Evolutionary conservation across 2,113 vertebrate genomes (phyloP).

Genomic region (Hippocampus barbouri): DNA sequence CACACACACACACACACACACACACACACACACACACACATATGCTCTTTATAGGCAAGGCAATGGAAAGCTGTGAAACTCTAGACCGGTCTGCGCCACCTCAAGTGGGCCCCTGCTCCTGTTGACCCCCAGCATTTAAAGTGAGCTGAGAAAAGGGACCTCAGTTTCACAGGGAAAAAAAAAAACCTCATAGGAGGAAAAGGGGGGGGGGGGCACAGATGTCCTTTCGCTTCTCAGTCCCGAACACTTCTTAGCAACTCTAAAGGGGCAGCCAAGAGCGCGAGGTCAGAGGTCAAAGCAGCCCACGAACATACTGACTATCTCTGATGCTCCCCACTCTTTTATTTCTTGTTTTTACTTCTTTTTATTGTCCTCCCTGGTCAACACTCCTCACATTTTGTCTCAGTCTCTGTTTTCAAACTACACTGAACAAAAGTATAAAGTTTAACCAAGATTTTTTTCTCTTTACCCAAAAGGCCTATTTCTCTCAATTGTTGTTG

Average conservation of each 20-base stretch:
- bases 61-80: conserved; percentile 64
- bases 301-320: conserved; percentile 52
- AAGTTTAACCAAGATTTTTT: conserved; percentile 47
- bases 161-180: conserved; percentile 44
- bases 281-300: conserved; percentile 60
- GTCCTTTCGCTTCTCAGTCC: conserved; percentile 62
- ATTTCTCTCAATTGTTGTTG: too few species aligned
- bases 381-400: conserved; percentile 47
- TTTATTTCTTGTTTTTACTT: background rate
- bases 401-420: background rate
- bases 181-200: conserved; percentile 28
- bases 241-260: conserved; percentile 63
- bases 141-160: conserved; percentile 50
- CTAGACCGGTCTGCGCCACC: conserved; percentile 53
- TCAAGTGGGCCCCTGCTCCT: conserved; percentile 58
- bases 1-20: too few species aligned
- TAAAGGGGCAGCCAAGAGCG: conserved; percentile 56
- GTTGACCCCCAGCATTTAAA: conserved; percentile 61
- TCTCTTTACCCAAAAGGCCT: background rate
- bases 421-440: conserved; percentile 29
- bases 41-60: conserved; percentile 28
- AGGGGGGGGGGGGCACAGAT: conserved; percentile 50
- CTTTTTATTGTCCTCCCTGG: conserved; percentile 65
- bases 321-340: conserved; percentile 57
- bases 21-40: background rate